Evolutionary conservation across 2,797 vertebrate species (phyloP).

Genomic region (Sebastes paucispinis): DNA sequence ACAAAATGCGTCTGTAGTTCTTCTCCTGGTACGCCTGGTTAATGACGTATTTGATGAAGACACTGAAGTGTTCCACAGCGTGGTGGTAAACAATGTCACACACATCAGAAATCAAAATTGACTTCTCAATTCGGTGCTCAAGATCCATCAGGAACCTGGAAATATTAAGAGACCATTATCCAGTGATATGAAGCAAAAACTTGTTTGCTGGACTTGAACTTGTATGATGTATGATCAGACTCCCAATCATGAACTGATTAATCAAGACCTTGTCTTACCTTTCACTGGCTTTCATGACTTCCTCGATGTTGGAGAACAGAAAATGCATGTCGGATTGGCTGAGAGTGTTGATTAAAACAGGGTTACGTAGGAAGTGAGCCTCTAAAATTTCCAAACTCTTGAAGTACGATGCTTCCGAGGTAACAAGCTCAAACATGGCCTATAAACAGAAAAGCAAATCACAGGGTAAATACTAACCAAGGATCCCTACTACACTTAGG

Average conservation of each 20-base stretch:
- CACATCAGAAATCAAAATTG: constrained; percentile 92
- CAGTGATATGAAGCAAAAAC: not conserved
- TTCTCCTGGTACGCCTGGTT: constrained; percentile 98
- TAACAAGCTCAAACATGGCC: constrained; percentile 98
- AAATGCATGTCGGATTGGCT: constrained; percentile 94
- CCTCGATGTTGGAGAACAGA: constrained; percentile 96
- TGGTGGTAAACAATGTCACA: constrained; percentile 93
- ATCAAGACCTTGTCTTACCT: constrained; percentile 75
- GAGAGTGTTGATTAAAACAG: constrained; percentile 86
- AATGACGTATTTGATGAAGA: constrained; percentile 94
- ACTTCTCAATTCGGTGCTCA: constrained; percentile 93
- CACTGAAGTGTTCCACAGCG: constrained; percentile 87
- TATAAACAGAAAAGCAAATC: constrained; percentile 54
- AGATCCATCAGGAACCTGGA: constrained; percentile 93
- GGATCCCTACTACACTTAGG: not conserved
- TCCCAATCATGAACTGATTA: not conserved
- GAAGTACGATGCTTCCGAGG: constrained; percentile 96
- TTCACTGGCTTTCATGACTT: constrained; percentile 94
- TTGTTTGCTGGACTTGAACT: not conserved
- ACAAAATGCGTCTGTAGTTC: constrained; percentile 94
- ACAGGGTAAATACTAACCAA: not conserved
- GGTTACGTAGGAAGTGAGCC: constrained; percentile 92
- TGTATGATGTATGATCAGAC: not conserved
- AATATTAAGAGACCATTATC: not conserved
- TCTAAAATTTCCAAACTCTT: constrained; percentile 95